Conservation (phyloP, 1,140 invertebrate species). For the Sesamia nonagrioides region DNA sequence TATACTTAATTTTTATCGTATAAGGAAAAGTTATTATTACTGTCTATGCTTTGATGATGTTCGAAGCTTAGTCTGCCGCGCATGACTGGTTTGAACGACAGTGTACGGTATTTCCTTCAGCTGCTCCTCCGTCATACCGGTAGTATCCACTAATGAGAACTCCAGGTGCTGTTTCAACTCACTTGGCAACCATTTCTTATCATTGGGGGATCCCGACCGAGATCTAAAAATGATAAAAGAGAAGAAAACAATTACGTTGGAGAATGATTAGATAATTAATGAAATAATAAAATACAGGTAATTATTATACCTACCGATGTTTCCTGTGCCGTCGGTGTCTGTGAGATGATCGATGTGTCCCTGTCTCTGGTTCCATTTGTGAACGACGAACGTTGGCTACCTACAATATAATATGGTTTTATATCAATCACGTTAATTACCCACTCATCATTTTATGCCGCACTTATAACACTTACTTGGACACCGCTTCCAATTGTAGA, state of each 20-base stretch:
- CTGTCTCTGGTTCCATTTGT: conserved; percentile 82
- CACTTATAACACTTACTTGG: conserved; percentile 70
- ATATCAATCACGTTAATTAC: neutral
- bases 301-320: conserved; percentile 62
- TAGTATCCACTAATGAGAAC: conserved; percentile 96
- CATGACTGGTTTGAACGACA: conserved; percentile 92
- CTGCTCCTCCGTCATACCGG: conserved; percentile 95
- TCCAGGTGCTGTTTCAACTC: conserved; percentile 95
- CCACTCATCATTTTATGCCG: conserved; percentile 5
- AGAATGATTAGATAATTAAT: neutral
- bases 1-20: neutral
- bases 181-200: conserved; percentile 91
- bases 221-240: conserved; percentile 79
- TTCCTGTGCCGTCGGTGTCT: conserved; percentile 89
- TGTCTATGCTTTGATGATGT: conserved; percentile 85
- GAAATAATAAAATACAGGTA: neutral
- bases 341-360: conserved; percentile 87
- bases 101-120: conserved; percentile 97
- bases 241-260: neutral
- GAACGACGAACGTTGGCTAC: conserved; percentile 90
- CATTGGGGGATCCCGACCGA: conserved; percentile 91
- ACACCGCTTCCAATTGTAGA: conserved; percentile 75
- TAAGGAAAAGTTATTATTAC: conserved; percentile 61
- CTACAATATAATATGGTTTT: conserved; percentile 63
- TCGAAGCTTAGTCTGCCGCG: conserved; percentile 88